Evolutionary conservation across 2,797 vertebrate genomes (phyloP), one percentile per base, ranked within the genome.

Genomic region (Vespertilio murinus): DNA sequence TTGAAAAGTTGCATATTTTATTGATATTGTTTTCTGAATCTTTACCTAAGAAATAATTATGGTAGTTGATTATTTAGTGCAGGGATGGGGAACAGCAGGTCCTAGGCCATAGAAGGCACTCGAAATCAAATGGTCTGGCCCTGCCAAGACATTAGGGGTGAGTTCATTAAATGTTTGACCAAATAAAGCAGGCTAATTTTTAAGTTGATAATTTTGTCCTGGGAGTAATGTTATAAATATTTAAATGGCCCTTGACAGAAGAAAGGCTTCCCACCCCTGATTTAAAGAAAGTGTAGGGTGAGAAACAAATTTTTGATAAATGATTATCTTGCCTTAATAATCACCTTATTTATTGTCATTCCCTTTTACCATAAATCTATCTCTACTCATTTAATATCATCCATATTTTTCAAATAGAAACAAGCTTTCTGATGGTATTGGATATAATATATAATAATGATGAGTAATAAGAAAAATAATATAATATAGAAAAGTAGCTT

Each of bases 11-110:
- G 13, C 6, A 6, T 71, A 47, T 67, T 90, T 64, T 74, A 64
- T 61, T 95, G 11, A 65, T 90, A 10, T 23, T 84, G 7, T 82
- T 95, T 92, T 93, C 69, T 70, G 67, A 94, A 67, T 95, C 0
- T 77, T 91, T n/a, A 82, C 12, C 22, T 84, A 85, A 85, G 69
- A 87, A 80, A 73, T 59, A 14, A 69, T 69, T 54, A 33, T 84
- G 12, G 35, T 78, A 38, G 10, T 74, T 94, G 42, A 3, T 74
- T 85, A 28, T 70, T 88, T 59, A 59, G 25, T 5, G 11, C 5
- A 28, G 25, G 23, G 56, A 59, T 59, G 23, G 56, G 56, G 56
- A 28, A 59, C 25, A 59, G 56, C 23, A 59, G 23, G 10, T 25
- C 56, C 56, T 11, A 28, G 56, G 56, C 56, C 23, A 59, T 59